Conservation (phyloP, 2,797 vertebrate species). For the Thaleichthys pacificus region DNA sequence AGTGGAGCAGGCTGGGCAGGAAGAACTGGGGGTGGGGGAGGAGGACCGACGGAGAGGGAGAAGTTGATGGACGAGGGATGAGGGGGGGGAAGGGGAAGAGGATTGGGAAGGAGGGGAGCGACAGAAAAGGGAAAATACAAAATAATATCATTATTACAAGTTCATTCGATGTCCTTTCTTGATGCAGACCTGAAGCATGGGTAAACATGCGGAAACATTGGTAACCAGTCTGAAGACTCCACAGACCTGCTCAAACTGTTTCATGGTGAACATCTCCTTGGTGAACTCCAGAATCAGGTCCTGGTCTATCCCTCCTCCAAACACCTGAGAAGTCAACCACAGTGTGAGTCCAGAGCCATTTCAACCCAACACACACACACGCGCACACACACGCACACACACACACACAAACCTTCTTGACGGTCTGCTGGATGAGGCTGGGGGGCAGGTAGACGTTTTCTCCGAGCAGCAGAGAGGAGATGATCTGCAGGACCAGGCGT, state of each 20-base stretch:
- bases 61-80: background rate
- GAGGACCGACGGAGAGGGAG: background rate
- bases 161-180: too few relatives aligned
- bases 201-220: too few relatives aligned
- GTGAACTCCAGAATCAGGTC: constrained; percentile 85
- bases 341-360: too few relatives aligned
- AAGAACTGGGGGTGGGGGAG: constrained; percentile 77
- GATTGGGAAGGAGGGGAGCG: background rate
- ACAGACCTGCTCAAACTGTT: constrained; percentile 90
- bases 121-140: background rate
- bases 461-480: constrained; percentile 83
- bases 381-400: background rate
- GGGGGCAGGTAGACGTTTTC: constrained; percentile 80
- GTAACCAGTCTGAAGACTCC: background rate
- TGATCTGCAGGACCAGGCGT: constrained; percentile 79
- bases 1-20: constrained; percentile 86
- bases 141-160: too few relatives aligned
- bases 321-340: constrained; percentile 73
- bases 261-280: constrained; percentile 89
- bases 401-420: constrained; percentile 79
- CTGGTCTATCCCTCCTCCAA: constrained; percentile 76
- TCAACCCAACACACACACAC: background rate
- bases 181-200: too few relatives aligned
- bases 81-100: too few relatives aligned
- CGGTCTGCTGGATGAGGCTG: constrained; percentile 73